Base-by-base conservation (phyloP, 2,113 vertebrate genomes). In the Phaethornis superciliosus region DNA sequence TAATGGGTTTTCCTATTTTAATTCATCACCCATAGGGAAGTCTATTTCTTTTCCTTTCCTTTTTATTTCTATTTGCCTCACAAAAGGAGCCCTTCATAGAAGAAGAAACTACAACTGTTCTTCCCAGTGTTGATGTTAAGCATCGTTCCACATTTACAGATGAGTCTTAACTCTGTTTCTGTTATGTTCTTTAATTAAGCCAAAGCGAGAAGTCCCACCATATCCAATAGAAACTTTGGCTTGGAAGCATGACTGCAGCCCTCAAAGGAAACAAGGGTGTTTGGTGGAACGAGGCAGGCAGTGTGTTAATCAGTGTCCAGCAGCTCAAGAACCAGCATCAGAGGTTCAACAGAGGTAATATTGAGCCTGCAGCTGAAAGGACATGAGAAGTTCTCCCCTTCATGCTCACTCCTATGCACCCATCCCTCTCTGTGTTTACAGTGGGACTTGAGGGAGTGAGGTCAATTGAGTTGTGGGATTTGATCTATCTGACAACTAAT, bases 51-150 rank as follows among this genome's bases (percentile, higher is more conserved):
- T 65, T 85, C 64, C 30, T 74, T 85, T 67, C 32, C 19, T 20
- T 67, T 93, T 70, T 74, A 75, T 86, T 85, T 89, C 42, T 33
- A 69, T 75, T 91, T 82, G 42, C 27, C 4, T 88, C n/a, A 47
- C 47, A 32, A 78, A 80, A 90, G 15, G 9, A 95, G 20, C 14
- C 37, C 33, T 37, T 55, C 64, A 78, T 33, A n/a, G n/a, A 89
- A 85, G 16, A 85, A 22, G 52, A 71, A 83, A 78, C 72, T 27
- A 12, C 40, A 82, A 46, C 15, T 40, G 13, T 58, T 89, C 5
- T 4, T 69, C 52, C 15, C 64, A 35, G 47, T 42, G 77, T 60
- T 40, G 40, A 33, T 49, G 86, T 85, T 14, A 14, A 62, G 40
- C 19, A 68, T 35, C 21, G 33, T 54, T 79, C 28, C 27, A 35